Evolutionary conservation across 2,888 invertebrate genomes (phyloP), one percentile per base, ranked within the genome.

Genomic region (Chironomus tentans): DNA sequence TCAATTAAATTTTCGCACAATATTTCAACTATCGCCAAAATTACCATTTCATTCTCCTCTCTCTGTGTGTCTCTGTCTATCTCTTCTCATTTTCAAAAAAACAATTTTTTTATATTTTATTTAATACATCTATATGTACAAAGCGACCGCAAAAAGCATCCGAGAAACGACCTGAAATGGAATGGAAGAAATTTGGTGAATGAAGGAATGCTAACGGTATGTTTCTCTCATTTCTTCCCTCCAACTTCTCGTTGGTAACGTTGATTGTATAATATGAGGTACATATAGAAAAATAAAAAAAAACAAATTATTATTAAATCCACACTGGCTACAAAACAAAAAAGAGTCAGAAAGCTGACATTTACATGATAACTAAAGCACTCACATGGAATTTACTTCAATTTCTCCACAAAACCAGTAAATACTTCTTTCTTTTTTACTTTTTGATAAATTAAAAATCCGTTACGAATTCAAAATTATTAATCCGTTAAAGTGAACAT

Each of bases 1-100:
- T 74, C 74, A 74, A 74, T 74, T 74, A 74, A 65, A 68, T 74
- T 68, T 61, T 73, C 61, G 62, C 74, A 62, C 74, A 74, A 74
- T 68, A 68, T 65, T 56, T 56, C 68, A 28, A 68, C 28, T 68
- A 46, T 46, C 46, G 68, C 38, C 68, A 56, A 56, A 56, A 56
- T 56, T 56, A 56, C 56, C 56, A 56, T 56, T 56, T 56, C 56
- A 56, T 56, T 56, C 56, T 56, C 56, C 56, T 56, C 18, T 62
- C 18, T 48, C 48, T 50, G 28, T 38, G 38, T 38, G 38, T n/a
- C n/a, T n/a, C n/a, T 10, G 38, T 38, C 38, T 38, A 38, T 56
- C 18, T 56, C 56, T 56, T 56, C 56, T 56, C 56, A 56, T 56
- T 56, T 56, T 18, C 15, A 7, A 56, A 56, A 65, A 65, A 65